Evolutionary conservation across 2,888 invertebrate genomes (phyloP).

Genomic region (Osmoderma eremita): DNA sequence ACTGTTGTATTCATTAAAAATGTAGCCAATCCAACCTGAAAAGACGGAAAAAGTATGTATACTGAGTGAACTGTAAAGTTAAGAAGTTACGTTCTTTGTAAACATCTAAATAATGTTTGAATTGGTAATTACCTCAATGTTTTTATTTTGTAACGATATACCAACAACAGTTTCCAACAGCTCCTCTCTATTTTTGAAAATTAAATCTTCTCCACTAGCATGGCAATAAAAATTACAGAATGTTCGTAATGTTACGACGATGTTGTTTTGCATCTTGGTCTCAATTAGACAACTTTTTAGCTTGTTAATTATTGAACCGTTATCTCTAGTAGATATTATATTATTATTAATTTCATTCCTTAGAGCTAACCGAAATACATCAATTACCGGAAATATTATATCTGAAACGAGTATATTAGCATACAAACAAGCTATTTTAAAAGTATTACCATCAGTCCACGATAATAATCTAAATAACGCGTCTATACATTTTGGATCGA

Average conservation of each 20-base stretch:
- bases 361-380: conserved; percentile 85
- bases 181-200: conserved; percentile 68
- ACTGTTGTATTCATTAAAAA: conserved; percentile 78
- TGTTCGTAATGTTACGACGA: conserved; percentile 80
- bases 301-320: conserved; percentile 56
- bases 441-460: conserved; percentile 76
- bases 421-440: conserved; percentile 1
- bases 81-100: too few relatives aligned
- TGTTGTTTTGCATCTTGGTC: conserved; percentile 72
- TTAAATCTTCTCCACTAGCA: conserved; percentile 71
- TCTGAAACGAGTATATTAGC: conserved; percentile 64
- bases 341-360: conserved; percentile 68
- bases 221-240: conserved; percentile 85
- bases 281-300: conserved; percentile 55
- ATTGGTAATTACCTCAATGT: conserved; percentile 49
- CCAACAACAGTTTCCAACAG: conserved; percentile 68
- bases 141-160: conserved; percentile 54
- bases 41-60: conserved; percentile 51
- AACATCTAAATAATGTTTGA: too few relatives aligned
- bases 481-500: conserved; percentile 66
- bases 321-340: conserved; percentile 66
- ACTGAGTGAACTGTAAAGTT: too few relatives aligned
- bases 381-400: conserved; percentile 88
- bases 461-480: conserved; percentile 72
- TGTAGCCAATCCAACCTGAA: conserved; percentile 80